These are phyloP conservation scores for Bombyx mori DNA, from an alignment of 1,140 invertebrate genomes.

Conservation along the genomic window DNA sequence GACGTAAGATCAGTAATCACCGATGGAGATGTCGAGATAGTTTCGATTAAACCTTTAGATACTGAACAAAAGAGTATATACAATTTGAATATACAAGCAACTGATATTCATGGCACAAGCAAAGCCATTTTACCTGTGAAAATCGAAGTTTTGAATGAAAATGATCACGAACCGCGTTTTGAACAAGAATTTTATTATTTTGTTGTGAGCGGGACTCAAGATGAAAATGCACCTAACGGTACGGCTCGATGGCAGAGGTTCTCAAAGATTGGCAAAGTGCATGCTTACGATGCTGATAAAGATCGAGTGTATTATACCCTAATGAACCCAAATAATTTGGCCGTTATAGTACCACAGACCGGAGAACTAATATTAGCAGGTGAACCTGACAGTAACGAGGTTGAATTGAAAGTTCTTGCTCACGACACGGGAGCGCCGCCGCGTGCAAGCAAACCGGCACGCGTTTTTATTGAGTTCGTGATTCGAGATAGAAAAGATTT, in stretches of 20 bases:
- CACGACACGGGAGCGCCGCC: slow-evolving; percentile 85
- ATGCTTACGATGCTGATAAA: slow-evolving; percentile 87
- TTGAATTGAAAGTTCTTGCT: slow-evolving; percentile 81
- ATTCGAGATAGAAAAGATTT: slow-evolving; percentile 73
- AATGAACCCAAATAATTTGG: slow-evolving; percentile 81
- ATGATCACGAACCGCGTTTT: slow-evolving; percentile 92
- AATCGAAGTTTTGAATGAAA: slow-evolving; percentile 85
- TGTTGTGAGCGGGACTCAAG: slow-evolving; percentile 75
- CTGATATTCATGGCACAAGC: slow-evolving; percentile 80
- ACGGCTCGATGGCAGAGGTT: slow-evolving; percentile 81
- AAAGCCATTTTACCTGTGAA: slow-evolving; percentile 80
- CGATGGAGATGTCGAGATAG: slow-evolving; percentile 75
- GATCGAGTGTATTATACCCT: slow-evolving; percentile 89
- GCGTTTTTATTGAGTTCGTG: slow-evolving; percentile 82
- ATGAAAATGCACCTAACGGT: slow-evolving; percentile 63
- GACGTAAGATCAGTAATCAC: slow-evolving; percentile 75
- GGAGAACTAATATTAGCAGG: slow-evolving; percentile 88
- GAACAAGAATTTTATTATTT: slow-evolving; percentile 84
- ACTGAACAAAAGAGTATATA: slow-evolving; percentile 79
- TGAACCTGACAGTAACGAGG: slow-evolving; percentile 79
- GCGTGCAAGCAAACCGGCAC: slow-evolving; percentile 78
- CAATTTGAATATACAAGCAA: slow-evolving; percentile 81
- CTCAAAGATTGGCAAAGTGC: slow-evolving; percentile 83
- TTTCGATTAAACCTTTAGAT: slow-evolving; percentile 81
- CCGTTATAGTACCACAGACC: slow-evolving; percentile 92